Base-by-base conservation (phyloP, 1,140 invertebrate species). In the Brachionus asplanchnoidis region DNA sequence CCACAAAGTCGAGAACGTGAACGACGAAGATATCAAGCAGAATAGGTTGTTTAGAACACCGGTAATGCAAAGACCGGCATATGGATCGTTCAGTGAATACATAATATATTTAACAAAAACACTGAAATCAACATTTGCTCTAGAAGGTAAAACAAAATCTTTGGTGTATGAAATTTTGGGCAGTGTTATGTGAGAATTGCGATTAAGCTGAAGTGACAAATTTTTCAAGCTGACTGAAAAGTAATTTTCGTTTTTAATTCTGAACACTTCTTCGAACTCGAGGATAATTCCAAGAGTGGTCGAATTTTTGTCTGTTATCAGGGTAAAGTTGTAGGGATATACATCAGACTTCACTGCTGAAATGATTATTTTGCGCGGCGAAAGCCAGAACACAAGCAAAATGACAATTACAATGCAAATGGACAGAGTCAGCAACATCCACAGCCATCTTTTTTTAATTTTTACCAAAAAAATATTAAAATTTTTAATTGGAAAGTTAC, bases 201-300 rank as follows among this genome's bases (percentile, higher is more conserved):
- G 20, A 23, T 82, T 68, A 3, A 82, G 40, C 60, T 82, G 50
- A 12, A 82, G 32, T 11, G 79, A 44, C 53, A 82, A 44, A 65
- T 82, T 82, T 65, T 82, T 82, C 79, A 82, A 44, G 20, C 17
- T 28, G 11, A 82, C 40, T 60, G 79, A 42, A 68, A 65, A 82
- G 26, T 36, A 82, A 46, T 82, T 82, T 23, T 65, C n/a, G 26
- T 82, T 82, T 44, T 60, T 60, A n/a, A 82, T 65, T 23, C 12
- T 9, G 12, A 65, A 82, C 32, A 42, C 32, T 40, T 82, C 79
- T 11, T 82, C 79, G 32, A 82, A 82, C 12, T 82, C 23, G 11
- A 82, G 42, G 6, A 82, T 82, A 17, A 82, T 60, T 40, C 79
- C 79, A 12, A 82, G 11, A 28, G 60, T 68, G 20, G 20, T 65